Evolutionary conservation across 2,797 vertebrate genomes (phyloP), one percentile per base, ranked within the genome.

Genomic region (Thunnus albacares): DNA sequence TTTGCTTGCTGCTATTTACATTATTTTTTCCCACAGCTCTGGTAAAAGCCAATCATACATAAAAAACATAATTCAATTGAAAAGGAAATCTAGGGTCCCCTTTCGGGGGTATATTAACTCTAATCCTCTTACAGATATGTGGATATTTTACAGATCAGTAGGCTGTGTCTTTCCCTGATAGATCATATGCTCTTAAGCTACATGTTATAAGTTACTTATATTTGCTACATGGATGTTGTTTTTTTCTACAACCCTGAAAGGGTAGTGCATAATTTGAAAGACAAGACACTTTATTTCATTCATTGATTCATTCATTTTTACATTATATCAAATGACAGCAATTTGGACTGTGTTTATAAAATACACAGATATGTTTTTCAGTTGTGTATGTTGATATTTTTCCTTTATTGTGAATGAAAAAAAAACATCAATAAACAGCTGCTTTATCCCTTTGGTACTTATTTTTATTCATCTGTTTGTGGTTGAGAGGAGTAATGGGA

Each of bases 351-450:
- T 63, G 43, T 22, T 38, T 38, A 4, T 28, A 63, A 49, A 18
- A 38, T 6, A 24, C 18, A 51, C 4, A 0, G 9, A 15, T 38
- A 2, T 18, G 22, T 52, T 43, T 26, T 55, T 38, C 57, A 53
- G 4, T 47, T 61, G 9, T 57, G 9, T 18, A 60, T 49, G 26
- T 51, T 68, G 38, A 47, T 51, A 35, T 22, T 41, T 28, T 68
- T 15, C 9, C 28, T 51, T 80, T 22, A 41, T 6, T 66, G 2
- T 52, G 22, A 63, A 17, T 43, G 4, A 57, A 79, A 76, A 43
- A 52, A 8, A 71, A 1, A 11, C n/a, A 65, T 14, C 4, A 79
- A 20, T 26, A 35, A 62, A 60, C 1, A 73, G 13, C 12, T 5
- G 62, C 20, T 26, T 41, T 1, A 11, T 18, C 18, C 13, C 28